Evolutionary conservation across 1,140 invertebrate species (phyloP).

Genomic region (Radopholus similis): DNA sequence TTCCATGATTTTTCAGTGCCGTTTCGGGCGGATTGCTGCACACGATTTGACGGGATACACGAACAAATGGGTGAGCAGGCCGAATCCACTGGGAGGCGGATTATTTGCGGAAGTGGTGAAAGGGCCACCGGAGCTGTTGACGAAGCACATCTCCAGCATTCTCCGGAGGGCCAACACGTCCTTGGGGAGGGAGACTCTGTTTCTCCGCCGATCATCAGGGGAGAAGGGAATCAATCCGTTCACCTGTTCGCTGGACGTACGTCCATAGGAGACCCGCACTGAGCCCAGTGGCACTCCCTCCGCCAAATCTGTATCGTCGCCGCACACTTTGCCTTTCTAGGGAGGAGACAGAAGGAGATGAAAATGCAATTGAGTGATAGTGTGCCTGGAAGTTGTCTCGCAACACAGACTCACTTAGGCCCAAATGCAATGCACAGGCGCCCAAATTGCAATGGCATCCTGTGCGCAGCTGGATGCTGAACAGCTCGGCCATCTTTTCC

Average conservation of each 20-base stretch:
- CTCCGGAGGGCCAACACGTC: constrained; percentile 30
- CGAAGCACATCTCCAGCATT: constrained; percentile 46
- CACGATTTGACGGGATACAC: constrained; percentile 93
- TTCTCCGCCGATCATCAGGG: not conserved
- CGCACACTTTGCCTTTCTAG: constrained; percentile 82
- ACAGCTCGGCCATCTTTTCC: constrained; percentile 78
- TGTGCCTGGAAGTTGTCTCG: constrained; percentile 71
- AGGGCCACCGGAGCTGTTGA: too few relatives aligned
- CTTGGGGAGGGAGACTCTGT: constrained; percentile 31
- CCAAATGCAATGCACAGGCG: constrained; percentile 79
- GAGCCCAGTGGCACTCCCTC: constrained; percentile 84
- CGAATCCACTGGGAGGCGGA: constrained; percentile 10
- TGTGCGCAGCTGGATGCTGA: constrained; percentile 79
- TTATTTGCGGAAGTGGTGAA: not conserved
- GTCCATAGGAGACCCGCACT: constrained; percentile 86
- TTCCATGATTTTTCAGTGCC: constrained; percentile 20
- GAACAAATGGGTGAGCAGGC: constrained; percentile 68
- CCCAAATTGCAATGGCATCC: constrained; percentile 96
- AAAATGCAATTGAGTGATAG: constrained; percentile 11
- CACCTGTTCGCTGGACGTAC: constrained; percentile 75
- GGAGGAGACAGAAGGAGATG: constrained; percentile 5
- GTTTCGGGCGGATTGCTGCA: constrained; percentile 69
- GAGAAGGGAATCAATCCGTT: constrained; percentile 73
- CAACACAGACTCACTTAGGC: constrained; percentile 68
- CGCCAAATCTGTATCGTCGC: constrained; percentile 81